These are phyloP conservation scores for Donacobius atricapilla DNA, from an alignment of 2,113 vertebrate genomes.

Conservation along the genomic window DNA sequence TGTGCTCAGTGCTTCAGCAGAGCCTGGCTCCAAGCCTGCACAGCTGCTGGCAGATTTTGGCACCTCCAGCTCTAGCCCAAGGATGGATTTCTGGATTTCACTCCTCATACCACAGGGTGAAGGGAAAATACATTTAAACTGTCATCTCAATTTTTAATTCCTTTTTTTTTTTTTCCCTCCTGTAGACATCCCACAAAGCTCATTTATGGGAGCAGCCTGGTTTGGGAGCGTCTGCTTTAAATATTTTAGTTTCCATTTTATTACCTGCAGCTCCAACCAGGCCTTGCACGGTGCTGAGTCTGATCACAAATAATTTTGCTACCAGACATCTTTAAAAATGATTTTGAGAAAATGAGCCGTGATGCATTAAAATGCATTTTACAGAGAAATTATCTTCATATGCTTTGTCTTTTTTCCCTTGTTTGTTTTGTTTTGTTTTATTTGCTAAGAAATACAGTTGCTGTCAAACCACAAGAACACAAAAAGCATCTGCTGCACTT, in stretches of 20 bases:
- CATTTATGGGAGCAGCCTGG: not conserved
- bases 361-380: not conserved
- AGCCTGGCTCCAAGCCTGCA: not conserved
- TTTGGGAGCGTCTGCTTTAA: not conserved
- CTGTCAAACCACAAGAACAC: not conserved
- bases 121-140: not conserved
- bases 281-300: accelerated
- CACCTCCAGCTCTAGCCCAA: not conserved
- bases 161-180: too few species aligned
- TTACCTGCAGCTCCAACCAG: not conserved
- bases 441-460: not conserved
- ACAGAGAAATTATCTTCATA: not conserved
- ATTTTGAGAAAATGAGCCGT: not conserved
- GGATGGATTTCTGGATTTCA: not conserved
- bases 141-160: not conserved
- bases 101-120: not conserved
- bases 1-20: accelerated
- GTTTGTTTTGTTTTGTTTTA: not conserved
- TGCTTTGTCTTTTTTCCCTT: not conserved
- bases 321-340: not conserved
- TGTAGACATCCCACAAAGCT: not conserved
- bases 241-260: not conserved
- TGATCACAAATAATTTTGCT: not conserved
- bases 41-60: not conserved
- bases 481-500: accelerated